These are phyloP conservation scores for Merluccius polli DNA, from an alignment of 2,797 vertebrate genomes.

Conservation along the genomic window DNA sequence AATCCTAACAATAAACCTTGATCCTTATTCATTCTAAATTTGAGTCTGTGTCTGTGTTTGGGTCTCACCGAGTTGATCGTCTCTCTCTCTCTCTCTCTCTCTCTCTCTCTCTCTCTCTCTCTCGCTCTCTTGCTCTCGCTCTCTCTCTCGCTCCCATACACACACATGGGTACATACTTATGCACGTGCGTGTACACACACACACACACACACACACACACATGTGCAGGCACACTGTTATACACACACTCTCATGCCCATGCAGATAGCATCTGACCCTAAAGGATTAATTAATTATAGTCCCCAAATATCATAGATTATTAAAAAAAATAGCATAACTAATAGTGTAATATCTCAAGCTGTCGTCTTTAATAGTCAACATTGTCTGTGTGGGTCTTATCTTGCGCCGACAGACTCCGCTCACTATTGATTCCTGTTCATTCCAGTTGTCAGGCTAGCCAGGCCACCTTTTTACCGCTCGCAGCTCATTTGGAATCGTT, in stretches of 20 bases:
- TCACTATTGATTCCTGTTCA: slow-evolving; percentile 99
- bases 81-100: background rate
- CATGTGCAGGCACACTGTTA: slow-evolving; percentile 25
- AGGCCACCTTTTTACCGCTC: slow-evolving; percentile 83
- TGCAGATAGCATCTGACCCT: slow-evolving; percentile 97
- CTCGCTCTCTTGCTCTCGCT: background rate
- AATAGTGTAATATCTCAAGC: slow-evolving; percentile 99
- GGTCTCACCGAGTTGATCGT: too few species aligned
- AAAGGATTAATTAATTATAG: slow-evolving; percentile 99
- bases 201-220: slow-evolving; percentile 33
- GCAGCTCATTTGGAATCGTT: slow-evolving; percentile 98
- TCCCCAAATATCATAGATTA: slow-evolving; percentile 99
- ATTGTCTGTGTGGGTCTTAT: slow-evolving; percentile 99
- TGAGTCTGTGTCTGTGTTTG: too few species aligned
- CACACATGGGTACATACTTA: slow-evolving; percentile 16
- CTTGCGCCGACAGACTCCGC: slow-evolving; percentile 96
- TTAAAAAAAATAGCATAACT: slow-evolving; percentile 99
- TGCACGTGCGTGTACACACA: slow-evolving; percentile 7
- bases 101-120: background rate
- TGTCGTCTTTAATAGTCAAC: slow-evolving; percentile 99
- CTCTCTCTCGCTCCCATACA: slow-evolving; percentile 5
- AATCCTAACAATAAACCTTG: too few species aligned
- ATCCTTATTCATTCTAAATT: too few species aligned
- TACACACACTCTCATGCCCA: slow-evolving; percentile 14
- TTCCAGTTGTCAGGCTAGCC: slow-evolving; percentile 88